Evolutionary conservation across 2,888 invertebrate genomes (phyloP).

Genomic region (Lasioglossum lativentre): DNA sequence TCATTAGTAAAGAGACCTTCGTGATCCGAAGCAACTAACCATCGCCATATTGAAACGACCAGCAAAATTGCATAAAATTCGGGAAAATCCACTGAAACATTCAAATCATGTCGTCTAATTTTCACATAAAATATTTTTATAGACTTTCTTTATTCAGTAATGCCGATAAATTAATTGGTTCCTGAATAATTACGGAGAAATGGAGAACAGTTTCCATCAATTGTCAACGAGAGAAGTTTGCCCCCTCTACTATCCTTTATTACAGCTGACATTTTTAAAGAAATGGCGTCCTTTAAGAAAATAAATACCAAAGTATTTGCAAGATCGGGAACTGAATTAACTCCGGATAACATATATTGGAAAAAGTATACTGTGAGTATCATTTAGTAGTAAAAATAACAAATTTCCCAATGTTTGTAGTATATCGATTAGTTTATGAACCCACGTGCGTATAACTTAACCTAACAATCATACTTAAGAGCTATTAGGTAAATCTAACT

Average conservation of each 20-base stretch:
- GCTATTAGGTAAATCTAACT: background rate
- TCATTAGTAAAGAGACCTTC: conserved; percentile 62
- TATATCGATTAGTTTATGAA: conserved; percentile 8
- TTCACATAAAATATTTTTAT: background rate
- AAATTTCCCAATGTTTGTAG: background rate
- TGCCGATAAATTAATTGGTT: background rate
- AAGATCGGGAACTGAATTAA: conserved; percentile 88
- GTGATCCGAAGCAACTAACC: conserved; percentile 67
- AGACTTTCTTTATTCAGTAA: conserved; percentile 11
- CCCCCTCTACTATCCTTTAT: conserved; percentile 54
- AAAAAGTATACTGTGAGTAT: conserved; percentile 92
- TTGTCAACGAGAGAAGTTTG: conserved; percentile 63
- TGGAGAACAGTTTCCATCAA: conserved; percentile 36
- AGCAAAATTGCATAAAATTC: conserved; percentile 49
- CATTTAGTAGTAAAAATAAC: background rate
- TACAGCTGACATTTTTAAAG: conserved; percentile 63
- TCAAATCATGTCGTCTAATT: conserved; percentile 29
- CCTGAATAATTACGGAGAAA: conserved; percentile 4
- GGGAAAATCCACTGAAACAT: conserved; percentile 40
- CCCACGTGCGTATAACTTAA: conserved; percentile 67
- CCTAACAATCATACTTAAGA: conserved; percentile 51
- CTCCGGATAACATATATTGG: conserved; percentile 95
- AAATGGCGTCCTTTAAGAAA: conserved; percentile 89
- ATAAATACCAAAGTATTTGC: conserved; percentile 89
- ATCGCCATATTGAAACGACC: conserved; percentile 75